A percentile compares a stretch with the other conserved stretches of the same genome.
phyloP scores from a whole-genome alignment of 1,140 invertebrate genomes.

The Meloidogyne hapla region DNA sequence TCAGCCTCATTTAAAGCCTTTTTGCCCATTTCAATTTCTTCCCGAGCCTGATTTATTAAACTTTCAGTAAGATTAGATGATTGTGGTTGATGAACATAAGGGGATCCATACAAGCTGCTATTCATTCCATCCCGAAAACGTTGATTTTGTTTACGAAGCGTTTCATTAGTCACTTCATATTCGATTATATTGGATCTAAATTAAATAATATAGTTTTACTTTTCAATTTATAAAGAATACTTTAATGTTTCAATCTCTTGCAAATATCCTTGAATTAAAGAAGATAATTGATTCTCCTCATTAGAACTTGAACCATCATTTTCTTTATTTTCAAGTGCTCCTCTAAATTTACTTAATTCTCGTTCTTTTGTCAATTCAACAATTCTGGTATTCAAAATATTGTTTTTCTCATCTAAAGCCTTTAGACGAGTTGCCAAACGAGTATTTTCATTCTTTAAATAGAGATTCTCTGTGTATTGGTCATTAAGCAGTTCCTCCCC shows the following conservation, averaged over 20 bases:
- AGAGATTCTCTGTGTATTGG: slow-evolving; percentile 91
- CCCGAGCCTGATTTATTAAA: slow-evolving; percentile 32
- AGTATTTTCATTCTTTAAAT: slow-evolving; percentile 80
- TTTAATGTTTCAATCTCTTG: slow-evolving; percentile 79
- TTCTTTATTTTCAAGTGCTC: not conserved
- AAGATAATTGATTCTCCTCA: slow-evolving; percentile 68
- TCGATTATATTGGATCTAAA: slow-evolving; percentile 72
- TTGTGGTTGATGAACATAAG: slow-evolving; percentile 19
- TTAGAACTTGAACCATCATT: not conserved
- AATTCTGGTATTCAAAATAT: slow-evolving; percentile 65
- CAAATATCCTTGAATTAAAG: slow-evolving; percentile 79
- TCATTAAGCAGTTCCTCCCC: slow-evolving; percentile 81
- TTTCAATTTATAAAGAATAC: not conserved
- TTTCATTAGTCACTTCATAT: slow-evolving; percentile 80
- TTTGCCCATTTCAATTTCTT: slow-evolving; percentile 56
- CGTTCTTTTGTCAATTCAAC: slow-evolving; percentile 27
- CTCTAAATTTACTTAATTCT: slow-evolving; percentile 19
- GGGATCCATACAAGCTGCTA: slow-evolving; percentile 36
- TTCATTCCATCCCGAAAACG: slow-evolving; percentile 40
- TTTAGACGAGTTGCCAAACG: slow-evolving; percentile 83
- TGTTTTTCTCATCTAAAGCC: slow-evolving; percentile 88
- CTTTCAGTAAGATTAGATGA: not conserved
- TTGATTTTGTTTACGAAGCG: slow-evolving; percentile 70
- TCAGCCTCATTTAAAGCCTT: not conserved
- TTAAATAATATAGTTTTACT: not conserved